These are phyloP conservation scores for Molossus molossus DNA, from an alignment of 2,797 vertebrate genomes.

Conservation along the genomic window DNA sequence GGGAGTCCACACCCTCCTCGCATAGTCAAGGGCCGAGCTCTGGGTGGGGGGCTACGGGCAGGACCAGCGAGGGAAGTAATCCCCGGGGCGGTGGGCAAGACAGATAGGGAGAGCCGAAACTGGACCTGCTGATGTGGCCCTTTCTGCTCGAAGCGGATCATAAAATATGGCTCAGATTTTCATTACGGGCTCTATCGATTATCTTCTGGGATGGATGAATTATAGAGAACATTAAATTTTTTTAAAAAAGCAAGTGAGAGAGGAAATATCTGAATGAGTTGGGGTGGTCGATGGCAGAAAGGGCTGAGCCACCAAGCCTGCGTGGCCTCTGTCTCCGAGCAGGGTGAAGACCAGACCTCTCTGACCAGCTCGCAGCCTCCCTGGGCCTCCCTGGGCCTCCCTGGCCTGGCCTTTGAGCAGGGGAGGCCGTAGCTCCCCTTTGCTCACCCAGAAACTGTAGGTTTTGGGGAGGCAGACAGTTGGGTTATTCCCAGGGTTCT, in stretches of 20 bases:
- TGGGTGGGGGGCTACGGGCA: slow-evolving; percentile 43
- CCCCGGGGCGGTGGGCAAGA: slow-evolving; percentile 79
- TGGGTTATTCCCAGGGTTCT: neutral
- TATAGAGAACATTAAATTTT: slow-evolving; percentile 99
- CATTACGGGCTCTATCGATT: slow-evolving; percentile 99
- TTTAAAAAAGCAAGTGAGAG: slow-evolving; percentile 89
- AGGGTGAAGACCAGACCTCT: neutral
- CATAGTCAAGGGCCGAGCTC: neutral
- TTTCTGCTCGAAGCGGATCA: slow-evolving; percentile 95
- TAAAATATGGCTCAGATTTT: slow-evolving; percentile 99
- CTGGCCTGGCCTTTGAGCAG: neutral
- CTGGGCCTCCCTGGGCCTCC: accelerated
- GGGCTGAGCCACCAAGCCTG: slow-evolving; percentile 89
- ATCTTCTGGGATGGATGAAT: slow-evolving; percentile 99
- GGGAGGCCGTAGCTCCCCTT: too few species aligned
- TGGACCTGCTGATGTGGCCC: slow-evolving; percentile 97
- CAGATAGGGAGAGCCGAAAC: slow-evolving; percentile 91
- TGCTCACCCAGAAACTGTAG: neutral
- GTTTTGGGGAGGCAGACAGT: neutral
- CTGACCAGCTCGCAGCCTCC: neutral
- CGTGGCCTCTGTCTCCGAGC: slow-evolving; percentile 44
- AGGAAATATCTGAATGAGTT: slow-evolving; percentile 99
- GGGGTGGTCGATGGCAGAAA: slow-evolving; percentile 95
- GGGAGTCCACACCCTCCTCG: neutral
- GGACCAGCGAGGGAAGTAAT: slow-evolving; percentile 54